Evolutionary conservation across 2,888 invertebrate species (phyloP), one percentile per base, ranked within the genome.

Genomic region (Tipula confusa): DNA sequence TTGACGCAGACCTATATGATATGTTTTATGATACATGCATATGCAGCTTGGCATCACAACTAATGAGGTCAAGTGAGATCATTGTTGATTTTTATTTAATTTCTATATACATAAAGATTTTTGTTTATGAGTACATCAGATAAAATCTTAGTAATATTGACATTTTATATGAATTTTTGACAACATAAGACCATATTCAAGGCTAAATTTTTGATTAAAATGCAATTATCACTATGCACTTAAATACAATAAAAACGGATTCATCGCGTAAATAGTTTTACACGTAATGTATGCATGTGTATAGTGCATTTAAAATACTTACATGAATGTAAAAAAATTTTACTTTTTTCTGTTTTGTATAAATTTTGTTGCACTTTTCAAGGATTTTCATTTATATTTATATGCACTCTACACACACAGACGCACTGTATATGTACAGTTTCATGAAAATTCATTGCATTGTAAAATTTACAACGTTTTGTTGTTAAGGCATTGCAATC

Each of bases 351-450:
- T 36, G n/a, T 43, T 3, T 43, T 43, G 24, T 64, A 64, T 64
- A 64, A 11, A 64, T 64, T 64, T 64, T 64, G 64, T 64, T 64
- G 64, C 64, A 64, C 64, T 64, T 64, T 64, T 64, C 64, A 64
- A 64, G 64, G 64, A 64, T 64, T 64, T 64, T 64, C 64, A 64
- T 64, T 64, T 64, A 64, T 64, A 64, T 64, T 64, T 64, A 64
- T 64, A 2, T 64, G 64, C 24, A 64, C 64, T 24, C 64, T 64
- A 7, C 13, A 64, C 11, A 64, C 64, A 64, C 9, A 9, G n/a
- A n/a, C n/a, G n/a, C 64, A 15, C 15, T 15, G 43, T 43, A 43
- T 33, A 33, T 4, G 43, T 43, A 64, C 24, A 64, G 64, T 64
- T 64, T 64, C 64, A 64, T 64, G 64, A 64, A 64, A 64, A 64